Conservation (phyloP, 2,113 vertebrate genomes). For the Cavia porcellus region DNA sequence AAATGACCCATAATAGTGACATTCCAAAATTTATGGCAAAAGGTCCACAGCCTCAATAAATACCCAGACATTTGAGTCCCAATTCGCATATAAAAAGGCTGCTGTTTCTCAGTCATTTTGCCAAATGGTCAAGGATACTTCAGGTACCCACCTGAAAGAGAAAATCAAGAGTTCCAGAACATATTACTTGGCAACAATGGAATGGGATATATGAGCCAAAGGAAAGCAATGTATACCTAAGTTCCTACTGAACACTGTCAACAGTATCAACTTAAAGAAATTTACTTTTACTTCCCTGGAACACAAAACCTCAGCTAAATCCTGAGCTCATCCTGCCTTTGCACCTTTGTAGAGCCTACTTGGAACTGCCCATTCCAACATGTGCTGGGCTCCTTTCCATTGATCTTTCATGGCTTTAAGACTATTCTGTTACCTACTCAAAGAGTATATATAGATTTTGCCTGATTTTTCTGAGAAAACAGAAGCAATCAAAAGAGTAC, state of each 20-base stretch:
- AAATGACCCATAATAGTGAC: fast-evolving
- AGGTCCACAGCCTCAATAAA: fast-evolving
- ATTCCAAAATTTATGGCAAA: slow-evolving; percentile 36
- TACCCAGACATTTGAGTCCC: fast-evolving
- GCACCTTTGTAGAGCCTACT: not conserved
- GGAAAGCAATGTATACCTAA: not conserved
- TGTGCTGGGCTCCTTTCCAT: not conserved
- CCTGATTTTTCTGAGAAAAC: not conserved
- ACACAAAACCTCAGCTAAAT: not conserved
- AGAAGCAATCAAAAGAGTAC: not conserved
- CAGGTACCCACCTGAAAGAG: not conserved
- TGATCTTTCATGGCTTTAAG: not conserved
- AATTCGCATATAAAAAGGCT: fast-evolving
- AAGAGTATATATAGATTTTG: not conserved
- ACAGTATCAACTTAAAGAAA: not conserved
- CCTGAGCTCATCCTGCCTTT: not conserved
- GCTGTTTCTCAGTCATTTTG: not conserved
- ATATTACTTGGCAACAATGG: slow-evolving; percentile 58
- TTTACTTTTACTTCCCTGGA: not conserved
- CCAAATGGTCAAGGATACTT: not conserved
- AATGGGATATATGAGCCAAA: not conserved
- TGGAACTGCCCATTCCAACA: not conserved
- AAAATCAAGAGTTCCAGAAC: not conserved
- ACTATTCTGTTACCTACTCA: not conserved
- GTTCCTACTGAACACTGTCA: not conserved